Evolutionary conservation across 2,113 vertebrate genomes (phyloP).

Genomic region (Pongo abelii): DNA sequence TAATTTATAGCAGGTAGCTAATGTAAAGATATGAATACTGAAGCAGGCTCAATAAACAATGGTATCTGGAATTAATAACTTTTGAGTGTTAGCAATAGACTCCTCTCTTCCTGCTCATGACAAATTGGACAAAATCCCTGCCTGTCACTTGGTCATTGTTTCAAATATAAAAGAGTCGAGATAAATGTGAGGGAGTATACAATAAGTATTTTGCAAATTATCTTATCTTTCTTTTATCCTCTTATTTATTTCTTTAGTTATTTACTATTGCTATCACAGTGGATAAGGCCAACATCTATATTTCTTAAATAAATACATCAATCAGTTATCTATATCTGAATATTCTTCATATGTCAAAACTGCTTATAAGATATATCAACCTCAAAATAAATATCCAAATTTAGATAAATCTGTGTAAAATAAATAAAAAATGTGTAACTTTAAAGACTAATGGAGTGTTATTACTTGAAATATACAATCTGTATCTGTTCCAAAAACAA

Average conservation of each 20-base stretch:
- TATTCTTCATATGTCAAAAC: not conserved
- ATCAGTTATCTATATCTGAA: not conserved
- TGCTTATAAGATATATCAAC: not conserved
- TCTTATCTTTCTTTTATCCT: not conserved
- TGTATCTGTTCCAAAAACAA: not conserved
- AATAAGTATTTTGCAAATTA: not conserved
- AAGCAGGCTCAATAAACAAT: not conserved
- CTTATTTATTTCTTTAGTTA: too few species aligned
- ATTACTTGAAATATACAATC: not conserved
- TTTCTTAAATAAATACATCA: not conserved
- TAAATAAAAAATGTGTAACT: not conserved
- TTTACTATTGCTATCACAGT: too few species aligned
- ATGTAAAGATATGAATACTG: not conserved
- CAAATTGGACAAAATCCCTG: not conserved
- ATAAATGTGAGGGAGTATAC: not conserved
- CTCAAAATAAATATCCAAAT: not conserved
- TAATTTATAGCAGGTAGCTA: not conserved
- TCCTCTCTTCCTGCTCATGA: not conserved
- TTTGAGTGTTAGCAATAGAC: not conserved
- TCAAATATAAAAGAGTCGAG: not conserved
- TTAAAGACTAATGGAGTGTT: not conserved
- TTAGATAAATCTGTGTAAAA: not conserved
- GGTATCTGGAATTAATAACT: not conserved
- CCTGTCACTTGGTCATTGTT: not conserved
- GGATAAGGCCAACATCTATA: not conserved